A percentile compares a stretch with the other conserved stretches of the same genome.
Conservation (phyloP, 2,797 vertebrate species). For the Discoglossus pictus region DNA sequence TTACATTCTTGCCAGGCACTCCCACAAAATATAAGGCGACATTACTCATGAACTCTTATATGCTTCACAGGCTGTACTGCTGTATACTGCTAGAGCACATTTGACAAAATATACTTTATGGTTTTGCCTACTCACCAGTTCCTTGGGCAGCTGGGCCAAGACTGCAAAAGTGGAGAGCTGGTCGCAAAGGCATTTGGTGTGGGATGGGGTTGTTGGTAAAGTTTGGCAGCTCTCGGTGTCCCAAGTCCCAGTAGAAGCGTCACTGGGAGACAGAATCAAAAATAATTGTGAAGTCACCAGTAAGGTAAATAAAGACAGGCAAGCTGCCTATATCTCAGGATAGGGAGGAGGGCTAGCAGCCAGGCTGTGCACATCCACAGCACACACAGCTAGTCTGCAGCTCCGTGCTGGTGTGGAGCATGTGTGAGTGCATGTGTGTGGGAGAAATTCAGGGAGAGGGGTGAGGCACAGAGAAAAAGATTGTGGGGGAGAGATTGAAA, state of each 20-base stretch:
- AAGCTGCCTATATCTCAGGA: constrained; percentile 13
- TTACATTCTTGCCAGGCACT: no score
- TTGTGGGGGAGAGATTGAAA: constrained; percentile 49
- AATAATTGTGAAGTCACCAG: constrained; percentile 16
- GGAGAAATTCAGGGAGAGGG: constrained; percentile 45
- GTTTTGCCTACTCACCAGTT: constrained; percentile 80
- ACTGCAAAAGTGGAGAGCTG: constrained; percentile 93
- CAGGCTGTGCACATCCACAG: constrained; percentile 23
- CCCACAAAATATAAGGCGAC: no score
- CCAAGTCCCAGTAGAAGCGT: constrained; percentile 91
- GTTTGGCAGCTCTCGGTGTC: constrained; percentile 96
- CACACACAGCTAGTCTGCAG: constrained; percentile 28
- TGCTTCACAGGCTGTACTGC: no score
- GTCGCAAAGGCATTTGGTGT: constrained; percentile 97
- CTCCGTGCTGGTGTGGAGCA: constrained; percentile 35
- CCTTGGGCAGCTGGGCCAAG: constrained; percentile 92
- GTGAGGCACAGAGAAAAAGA: constrained; percentile 43
- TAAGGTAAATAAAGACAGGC: neutral
- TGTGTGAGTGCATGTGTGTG: constrained; percentile 40
- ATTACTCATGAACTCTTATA: no score
- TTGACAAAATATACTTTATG: no score
- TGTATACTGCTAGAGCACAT: no score
- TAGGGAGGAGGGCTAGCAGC: neutral
- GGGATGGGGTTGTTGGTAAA: constrained; percentile 84
- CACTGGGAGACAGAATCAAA: constrained; percentile 66